phyloP scores from a whole-genome alignment of 2,888 invertebrate species.

The Dyspetes luteomarginatus region DNA sequence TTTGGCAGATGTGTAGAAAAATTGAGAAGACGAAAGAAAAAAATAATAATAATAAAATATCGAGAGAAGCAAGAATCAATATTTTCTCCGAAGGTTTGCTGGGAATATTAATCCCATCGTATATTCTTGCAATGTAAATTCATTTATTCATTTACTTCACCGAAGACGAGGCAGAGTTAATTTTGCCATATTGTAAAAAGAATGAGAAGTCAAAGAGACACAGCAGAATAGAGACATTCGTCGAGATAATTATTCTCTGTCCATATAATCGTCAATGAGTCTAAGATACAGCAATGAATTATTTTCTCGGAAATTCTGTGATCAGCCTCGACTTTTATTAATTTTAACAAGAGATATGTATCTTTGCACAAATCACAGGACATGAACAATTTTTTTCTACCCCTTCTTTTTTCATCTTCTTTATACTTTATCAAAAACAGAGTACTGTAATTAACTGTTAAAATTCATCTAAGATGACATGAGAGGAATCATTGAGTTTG shows the following conservation, averaged over 20 bases:
- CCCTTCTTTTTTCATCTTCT: neutral
- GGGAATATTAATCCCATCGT: conserved; percentile 50
- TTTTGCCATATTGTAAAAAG: conserved; percentile 4
- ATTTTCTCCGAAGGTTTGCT: conserved; percentile 10
- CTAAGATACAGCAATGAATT: too few species aligned
- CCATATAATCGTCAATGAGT: neutral
- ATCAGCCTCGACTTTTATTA: too few species aligned
- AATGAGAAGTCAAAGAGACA: conserved; percentile 4
- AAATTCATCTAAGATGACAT: too few species aligned
- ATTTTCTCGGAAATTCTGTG: too few species aligned
- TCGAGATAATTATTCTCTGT: conserved; percentile 21
- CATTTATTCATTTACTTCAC: conserved; percentile 38
- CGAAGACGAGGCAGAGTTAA: conserved; percentile 13
- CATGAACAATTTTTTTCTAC: neutral
- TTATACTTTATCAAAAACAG: neutral
- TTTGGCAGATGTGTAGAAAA: neutral
- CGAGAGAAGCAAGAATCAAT: conserved; percentile 29
- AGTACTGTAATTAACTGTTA: too few species aligned
- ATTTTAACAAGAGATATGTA: too few species aligned
- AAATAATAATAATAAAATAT: conserved; percentile 14
- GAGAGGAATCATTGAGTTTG: too few species aligned
- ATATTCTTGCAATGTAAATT: conserved; percentile 47
- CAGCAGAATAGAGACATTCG: neutral
- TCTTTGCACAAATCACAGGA: conserved; percentile 9
- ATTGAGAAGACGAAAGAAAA: neutral